These are phyloP conservation scores for Actenoides lindsayi DNA, from an alignment of 2,113 vertebrate species.

Conservation along the genomic window DNA sequence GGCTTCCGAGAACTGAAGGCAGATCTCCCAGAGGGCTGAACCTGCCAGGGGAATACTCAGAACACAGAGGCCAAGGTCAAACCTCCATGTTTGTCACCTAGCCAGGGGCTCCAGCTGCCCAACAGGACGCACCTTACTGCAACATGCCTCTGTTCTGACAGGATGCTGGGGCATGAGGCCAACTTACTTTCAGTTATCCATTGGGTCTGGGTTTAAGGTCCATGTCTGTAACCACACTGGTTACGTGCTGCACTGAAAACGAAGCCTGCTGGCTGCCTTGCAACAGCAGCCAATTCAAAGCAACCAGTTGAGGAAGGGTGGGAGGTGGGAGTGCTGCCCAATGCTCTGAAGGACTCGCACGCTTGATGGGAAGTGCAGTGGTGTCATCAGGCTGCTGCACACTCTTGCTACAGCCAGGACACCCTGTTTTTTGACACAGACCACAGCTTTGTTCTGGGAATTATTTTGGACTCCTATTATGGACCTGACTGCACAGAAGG, in stretches of 20 bases:
- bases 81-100: neutral
- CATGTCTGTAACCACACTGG: accelerated
- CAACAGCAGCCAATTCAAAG: neutral
- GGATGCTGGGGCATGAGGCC: neutral
- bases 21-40: neutral
- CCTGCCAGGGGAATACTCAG: neutral
- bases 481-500: neutral
- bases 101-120: neutral
- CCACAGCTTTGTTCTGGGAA: constrained; percentile 14
- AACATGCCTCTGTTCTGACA: accelerated
- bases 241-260: neutral
- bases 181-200: accelerated
- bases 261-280: neutral
- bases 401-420: neutral
- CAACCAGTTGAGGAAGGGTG: neutral
- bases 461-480: neutral
- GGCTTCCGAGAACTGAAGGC: neutral
- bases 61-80: neutral
- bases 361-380: accelerated
- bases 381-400: neutral
- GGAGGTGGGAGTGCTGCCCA: neutral
- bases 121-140: neutral
- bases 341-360: accelerated
- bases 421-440: neutral
- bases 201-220: accelerated